Conservation (phyloP, 1,140 invertebrate species). For the Drosophila tani region DNA sequence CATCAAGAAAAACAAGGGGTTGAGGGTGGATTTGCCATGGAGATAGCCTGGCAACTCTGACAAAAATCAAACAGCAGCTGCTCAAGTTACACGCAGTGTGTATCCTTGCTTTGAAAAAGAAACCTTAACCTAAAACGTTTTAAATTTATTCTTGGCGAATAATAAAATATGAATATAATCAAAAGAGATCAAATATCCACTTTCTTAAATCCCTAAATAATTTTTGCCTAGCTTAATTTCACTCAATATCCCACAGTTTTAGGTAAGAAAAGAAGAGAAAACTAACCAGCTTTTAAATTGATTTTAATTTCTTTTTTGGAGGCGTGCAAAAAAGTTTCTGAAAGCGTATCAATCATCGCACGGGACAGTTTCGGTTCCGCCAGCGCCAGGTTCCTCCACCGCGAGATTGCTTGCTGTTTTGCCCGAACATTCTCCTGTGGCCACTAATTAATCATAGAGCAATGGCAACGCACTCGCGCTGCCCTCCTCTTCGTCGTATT, state of each 20-base stretch:
- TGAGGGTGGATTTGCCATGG: neutral
- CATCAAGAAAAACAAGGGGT: slow-evolving; percentile 1
- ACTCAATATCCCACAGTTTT: neutral
- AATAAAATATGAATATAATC: no score
- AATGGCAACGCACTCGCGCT: slow-evolving; percentile 33
- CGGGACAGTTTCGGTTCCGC: neutral
- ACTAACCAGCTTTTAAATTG: slow-evolving; percentile 8
- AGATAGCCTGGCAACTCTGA: slow-evolving; percentile 5
- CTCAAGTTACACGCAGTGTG: slow-evolving; percentile 17
- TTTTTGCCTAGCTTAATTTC: neutral
- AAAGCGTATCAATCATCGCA: slow-evolving; percentile 28
- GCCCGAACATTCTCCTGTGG: slow-evolving; percentile 10
- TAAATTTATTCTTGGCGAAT: neutral
- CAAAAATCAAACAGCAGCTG: slow-evolving; percentile 22
- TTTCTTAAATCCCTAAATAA: neutral
- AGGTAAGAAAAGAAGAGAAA: neutral
- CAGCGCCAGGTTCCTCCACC: neutral
- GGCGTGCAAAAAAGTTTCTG: neutral
- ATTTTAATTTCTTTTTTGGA: neutral
- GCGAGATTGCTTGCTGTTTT: slow-evolving; percentile 5
- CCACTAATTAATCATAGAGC: slow-evolving; percentile 74
- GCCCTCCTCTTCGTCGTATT: slow-evolving; percentile 27
- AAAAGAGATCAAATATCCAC: neutral
- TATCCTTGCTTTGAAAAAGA: neutral
- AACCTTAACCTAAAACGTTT: neutral